Evolutionary conservation across 2,113 vertebrate species (phyloP).

Genomic region (Phalacrocorax aristotelis): DNA sequence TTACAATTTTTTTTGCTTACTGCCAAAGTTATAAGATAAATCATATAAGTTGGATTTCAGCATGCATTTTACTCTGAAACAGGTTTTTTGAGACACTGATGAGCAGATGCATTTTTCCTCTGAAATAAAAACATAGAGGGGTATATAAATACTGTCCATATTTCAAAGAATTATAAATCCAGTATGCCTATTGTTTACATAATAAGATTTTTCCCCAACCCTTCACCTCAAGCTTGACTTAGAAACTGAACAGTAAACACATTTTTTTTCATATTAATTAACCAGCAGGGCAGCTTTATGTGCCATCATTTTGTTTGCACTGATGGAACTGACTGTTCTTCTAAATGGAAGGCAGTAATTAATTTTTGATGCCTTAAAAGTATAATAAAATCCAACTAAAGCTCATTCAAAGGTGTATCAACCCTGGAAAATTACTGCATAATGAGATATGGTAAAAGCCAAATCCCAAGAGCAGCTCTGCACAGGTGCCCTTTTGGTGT

Average conservation of each 20-base stretch:
- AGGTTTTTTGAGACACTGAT: not conserved
- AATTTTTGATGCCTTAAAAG: not conserved
- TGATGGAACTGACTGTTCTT: not conserved
- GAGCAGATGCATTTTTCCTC: not conserved
- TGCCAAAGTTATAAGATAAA: not conserved
- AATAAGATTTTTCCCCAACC: not conserved
- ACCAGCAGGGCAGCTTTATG: not conserved
- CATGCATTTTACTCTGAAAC: not conserved
- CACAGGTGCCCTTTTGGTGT: not conserved
- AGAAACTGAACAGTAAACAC: not conserved
- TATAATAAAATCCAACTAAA: not conserved
- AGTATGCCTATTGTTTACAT: not conserved
- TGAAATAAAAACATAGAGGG: not conserved
- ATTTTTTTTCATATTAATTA: not conserved
- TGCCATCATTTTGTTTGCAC: not conserved
- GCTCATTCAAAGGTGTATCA: not conserved
- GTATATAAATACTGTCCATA: not conserved
- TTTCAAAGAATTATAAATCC: not conserved
- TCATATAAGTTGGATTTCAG: not conserved
- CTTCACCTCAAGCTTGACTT: not conserved
- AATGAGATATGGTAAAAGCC: not conserved
- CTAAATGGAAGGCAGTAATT: not conserved
- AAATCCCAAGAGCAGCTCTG: not conserved
- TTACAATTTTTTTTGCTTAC: not conserved
- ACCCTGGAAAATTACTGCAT: not conserved